Evolutionary conservation across 2,113 vertebrate genomes (phyloP).

Genomic region (Abramis brama): DNA sequence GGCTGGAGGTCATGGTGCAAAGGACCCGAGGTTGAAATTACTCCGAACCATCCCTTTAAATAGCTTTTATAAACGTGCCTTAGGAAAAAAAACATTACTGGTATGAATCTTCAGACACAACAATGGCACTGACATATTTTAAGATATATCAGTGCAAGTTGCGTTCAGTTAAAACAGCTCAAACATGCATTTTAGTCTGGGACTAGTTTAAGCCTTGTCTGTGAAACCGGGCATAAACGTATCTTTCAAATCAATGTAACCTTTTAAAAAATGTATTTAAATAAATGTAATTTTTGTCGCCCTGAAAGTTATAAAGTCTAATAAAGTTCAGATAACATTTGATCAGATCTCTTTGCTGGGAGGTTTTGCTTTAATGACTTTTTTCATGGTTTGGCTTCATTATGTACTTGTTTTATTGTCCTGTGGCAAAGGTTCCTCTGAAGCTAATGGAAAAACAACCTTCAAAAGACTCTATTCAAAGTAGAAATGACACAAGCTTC

Average conservation of each 20-base stretch:
- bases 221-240: too few species aligned
- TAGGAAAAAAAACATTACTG: too few species aligned
- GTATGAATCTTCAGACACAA: too few species aligned
- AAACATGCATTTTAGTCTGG: too few species aligned
- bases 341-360: neutral
- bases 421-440: conserved; percentile 44
- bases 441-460: conserved; percentile 53
- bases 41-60: too few species aligned
- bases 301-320: neutral
- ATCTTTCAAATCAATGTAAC: neutral
- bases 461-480: conserved; percentile 45
- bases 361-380: conserved; percentile 22
- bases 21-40: too few species aligned
- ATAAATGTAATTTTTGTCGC: neutral
- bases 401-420: conserved; percentile 39
- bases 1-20: too few species aligned
- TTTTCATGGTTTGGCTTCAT: conserved; percentile 31
- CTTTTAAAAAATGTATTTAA: neutral
- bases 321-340: neutral
- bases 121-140: too few species aligned
- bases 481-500: conserved; percentile 23
- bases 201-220: too few species aligned
- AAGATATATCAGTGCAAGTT: too few species aligned
- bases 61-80: too few species aligned
- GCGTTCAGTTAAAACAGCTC: too few species aligned